Base-by-base conservation (phyloP, 2,888 invertebrate species). In the Criorhina ranunculi region DNA sequence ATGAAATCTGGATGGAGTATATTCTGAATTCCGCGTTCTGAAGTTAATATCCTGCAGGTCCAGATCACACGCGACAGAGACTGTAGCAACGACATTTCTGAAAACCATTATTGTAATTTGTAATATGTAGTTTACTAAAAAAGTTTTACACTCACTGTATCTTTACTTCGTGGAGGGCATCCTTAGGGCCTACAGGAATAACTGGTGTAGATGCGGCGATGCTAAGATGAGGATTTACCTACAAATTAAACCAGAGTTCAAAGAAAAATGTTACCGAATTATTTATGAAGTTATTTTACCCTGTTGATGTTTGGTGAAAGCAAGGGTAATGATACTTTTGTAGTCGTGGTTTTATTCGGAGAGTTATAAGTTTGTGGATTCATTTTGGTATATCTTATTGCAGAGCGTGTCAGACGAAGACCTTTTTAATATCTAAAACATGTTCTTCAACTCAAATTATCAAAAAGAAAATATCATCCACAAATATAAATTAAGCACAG, bases 41-140 rank as follows among this genome's bases (percentile, higher is more conserved):
- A 95, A 95, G 89, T 96, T 96, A 73, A 97, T 96, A 78, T 94
- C 94, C 88, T 95, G 93, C 37, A 97, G 92, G 89, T 96, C 94
- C 73, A 97, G 91, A 89, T 95, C 94, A 89, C 95, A 95, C 15
- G 94, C 94, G 82, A 97, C 92, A 88, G 95, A 95, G 0, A 96
- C 95, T 5, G 96, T 96, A 24, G 96, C 95, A 0, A 97, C 96
- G 89, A 96, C 96, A 90, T 96, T 97, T 89, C 96, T 96, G 70
- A 5, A 80, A 86, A 31, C 3, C 7, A 44, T 33, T 0, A 29
- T 29, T 15, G 3, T 8, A 8, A 6, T 33, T 29, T 15, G 31
- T 51, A 29, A n/a, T n/a, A n/a, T n/a, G n/a, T n/a, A n/a, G n/a
- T n/a, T n/a, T n/a, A n/a, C n/a, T n/a, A n/a, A n/a, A n/a, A n/a